These are phyloP conservation scores for Eulithis testata DNA, from an alignment of 2,888 invertebrate species.

Conservation along the genomic window DNA sequence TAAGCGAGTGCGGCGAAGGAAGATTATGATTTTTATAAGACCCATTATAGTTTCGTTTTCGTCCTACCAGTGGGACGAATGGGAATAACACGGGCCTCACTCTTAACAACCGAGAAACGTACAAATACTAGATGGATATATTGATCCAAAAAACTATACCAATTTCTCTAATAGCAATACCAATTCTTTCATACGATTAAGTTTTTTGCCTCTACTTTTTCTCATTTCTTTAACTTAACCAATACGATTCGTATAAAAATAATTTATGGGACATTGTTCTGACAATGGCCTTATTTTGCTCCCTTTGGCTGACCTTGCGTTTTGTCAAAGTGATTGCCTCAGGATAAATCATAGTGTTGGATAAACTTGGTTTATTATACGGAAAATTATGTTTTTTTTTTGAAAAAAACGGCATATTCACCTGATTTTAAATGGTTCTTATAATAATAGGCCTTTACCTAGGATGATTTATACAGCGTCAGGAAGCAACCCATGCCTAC, in stretches of 20 bases:
- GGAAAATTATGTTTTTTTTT: background rate
- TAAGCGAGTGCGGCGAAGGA: too few species aligned
- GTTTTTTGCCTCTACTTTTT: conserved; percentile 31
- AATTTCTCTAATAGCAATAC: conserved; percentile 30
- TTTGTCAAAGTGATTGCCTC: conserved; percentile 31
- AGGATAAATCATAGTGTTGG: conserved; percentile 21
- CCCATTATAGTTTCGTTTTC: too few species aligned
- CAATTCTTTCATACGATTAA: conserved; percentile 38
- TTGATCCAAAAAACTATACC: conserved; percentile 24
- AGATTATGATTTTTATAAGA: too few species aligned
- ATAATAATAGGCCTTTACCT: too few species aligned
- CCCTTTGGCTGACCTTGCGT: conserved; percentile 29
- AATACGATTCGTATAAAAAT: conserved; percentile 42
- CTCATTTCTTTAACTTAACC: conserved; percentile 26
- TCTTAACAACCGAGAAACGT: too few species aligned
- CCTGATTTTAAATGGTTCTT: too few species aligned
- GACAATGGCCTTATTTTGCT: conserved; percentile 39
- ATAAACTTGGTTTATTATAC: background rate
- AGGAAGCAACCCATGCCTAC: too few species aligned
- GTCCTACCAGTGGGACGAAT: too few species aligned
- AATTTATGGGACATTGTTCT: conserved; percentile 42
- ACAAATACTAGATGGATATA: background rate
- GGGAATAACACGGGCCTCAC: too few species aligned
- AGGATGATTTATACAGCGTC: too few species aligned
- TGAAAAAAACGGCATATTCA: too few species aligned